Base-by-base conservation (phyloP, 1,140 invertebrate species). In the Brachionus asplanchnoidis region DNA sequence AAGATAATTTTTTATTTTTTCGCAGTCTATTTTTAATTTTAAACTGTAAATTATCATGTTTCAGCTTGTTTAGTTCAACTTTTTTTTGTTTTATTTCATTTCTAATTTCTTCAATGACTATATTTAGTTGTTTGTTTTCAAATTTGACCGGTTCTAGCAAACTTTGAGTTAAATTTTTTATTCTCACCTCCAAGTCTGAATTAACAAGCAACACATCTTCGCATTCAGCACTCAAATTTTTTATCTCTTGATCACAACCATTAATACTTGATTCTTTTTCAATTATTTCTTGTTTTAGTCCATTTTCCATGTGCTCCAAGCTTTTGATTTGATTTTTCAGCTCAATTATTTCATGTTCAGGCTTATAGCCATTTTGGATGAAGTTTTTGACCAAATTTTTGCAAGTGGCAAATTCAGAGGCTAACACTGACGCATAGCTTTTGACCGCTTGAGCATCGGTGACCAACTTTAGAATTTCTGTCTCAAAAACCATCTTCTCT, bases 81-180 rank as follows among this genome's bases (percentile, higher is more conserved):
- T 44, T 12, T 50, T 77, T 77, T 77, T 50, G 73, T 50, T 77
- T 77, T 36, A 77, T 77, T 46, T 77, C 73, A 36, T 77, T 77
- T 77, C 50, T 77, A 26, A 77, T 77, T 44, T 77, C 73, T 1
- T 77, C 26, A 23, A 77, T 26, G 20, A 46, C 73, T 3, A 11
- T 77, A 28, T 77, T 77, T 11, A 77, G 26, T 23, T 50, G 44
- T 50, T 26, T 77, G 12, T 77, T 50, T 46, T 77, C 73, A 23
- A 28, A 32, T 50, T 77, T 77, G 2, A 46, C 20, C 32, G 73
- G 73, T 23, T 77, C 73, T 14, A 77, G 26, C 17, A 23, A 50
- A 28, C 17, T 23, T 46, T 46, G 26, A 11, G 7, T 26, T 12
- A 50, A 23, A 9, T 46, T 11, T 50, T 77, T 26, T 26, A 50